Percentiles rank a stretch among this genome's conserved stretches.
These are phyloP conservation scores for Caenorhabditis becei DNA, from an alignment of 2,888 invertebrate genomes.

Conservation along the genomic window DNA sequence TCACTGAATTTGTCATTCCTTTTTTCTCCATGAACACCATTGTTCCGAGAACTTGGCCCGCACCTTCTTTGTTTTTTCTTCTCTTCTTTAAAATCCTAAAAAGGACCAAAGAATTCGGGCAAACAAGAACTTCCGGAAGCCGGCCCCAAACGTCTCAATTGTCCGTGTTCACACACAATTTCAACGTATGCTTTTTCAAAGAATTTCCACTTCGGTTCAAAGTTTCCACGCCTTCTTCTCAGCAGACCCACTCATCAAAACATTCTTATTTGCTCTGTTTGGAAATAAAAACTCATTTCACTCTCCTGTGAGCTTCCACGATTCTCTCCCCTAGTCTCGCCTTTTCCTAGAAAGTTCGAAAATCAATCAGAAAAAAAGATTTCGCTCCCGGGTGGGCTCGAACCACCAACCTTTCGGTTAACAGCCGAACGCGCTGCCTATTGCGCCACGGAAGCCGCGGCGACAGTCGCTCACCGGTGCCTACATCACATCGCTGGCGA, in stretches of 20 bases:
- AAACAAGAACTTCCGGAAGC: slow-evolving; percentile 14
- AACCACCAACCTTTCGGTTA: slow-evolving; percentile 81
- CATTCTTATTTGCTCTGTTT: slow-evolving; percentile 13
- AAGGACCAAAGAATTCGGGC: slow-evolving; percentile 2
- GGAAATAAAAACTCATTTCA: neutral
- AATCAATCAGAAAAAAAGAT: slow-evolving; percentile 18
- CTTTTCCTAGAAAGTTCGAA: slow-evolving; percentile 1
- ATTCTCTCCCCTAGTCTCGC: too few relatives aligned
- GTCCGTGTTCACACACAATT: slow-evolving; percentile 9
- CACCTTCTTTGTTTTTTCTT: neutral
- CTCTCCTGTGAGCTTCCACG: neutral
- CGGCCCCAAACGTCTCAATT: neutral
- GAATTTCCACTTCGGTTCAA: neutral
- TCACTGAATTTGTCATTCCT: slow-evolving; percentile 18
- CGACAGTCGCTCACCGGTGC: neutral
- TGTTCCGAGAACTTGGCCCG: neutral
- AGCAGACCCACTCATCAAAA: slow-evolving; percentile 16
- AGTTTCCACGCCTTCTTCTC: neutral
- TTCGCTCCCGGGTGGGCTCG: slow-evolving; percentile 77
- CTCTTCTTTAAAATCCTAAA: too few relatives aligned
- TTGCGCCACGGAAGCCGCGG: slow-evolving; percentile 69
- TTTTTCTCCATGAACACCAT: slow-evolving; percentile 13
- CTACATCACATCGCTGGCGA: neutral
- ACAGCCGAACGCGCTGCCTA: slow-evolving; percentile 81
- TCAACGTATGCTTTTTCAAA: neutral